These are phyloP conservation scores for Campopleginae sp. DNA, from an alignment of 2,888 invertebrate species.

Conservation along the genomic window DNA sequence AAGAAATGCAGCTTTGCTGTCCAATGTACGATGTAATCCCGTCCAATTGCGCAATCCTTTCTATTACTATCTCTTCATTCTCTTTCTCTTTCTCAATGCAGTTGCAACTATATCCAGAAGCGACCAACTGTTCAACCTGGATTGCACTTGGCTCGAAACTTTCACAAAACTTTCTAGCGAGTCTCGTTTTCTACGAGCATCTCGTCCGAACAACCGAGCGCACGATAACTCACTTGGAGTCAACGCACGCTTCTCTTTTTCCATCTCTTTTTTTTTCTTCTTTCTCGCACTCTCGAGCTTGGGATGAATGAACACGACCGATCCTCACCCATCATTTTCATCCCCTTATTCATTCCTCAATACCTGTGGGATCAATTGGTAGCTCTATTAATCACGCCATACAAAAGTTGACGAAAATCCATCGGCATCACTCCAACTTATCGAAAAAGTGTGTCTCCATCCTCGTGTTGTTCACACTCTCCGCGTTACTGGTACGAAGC, in stretches of 20 bases:
- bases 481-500: slow-evolving; percentile 18
- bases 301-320: slow-evolving; percentile 57
- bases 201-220: slow-evolving; percentile 41
- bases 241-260: slow-evolving; percentile 50
- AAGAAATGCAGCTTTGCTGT: slow-evolving; percentile 57
- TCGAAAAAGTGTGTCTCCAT: slow-evolving; percentile 5
- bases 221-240: slow-evolving; percentile 55
- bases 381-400: neutral
- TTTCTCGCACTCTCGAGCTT: slow-evolving; percentile 18
- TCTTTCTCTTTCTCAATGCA: slow-evolving; percentile 42
- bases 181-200: slow-evolving; percentile 70
- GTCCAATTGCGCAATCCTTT: slow-evolving; percentile 61
- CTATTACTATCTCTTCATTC: slow-evolving; percentile 46
- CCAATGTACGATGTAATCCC: slow-evolving; percentile 64
- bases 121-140: slow-evolving; percentile 61
- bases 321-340: neutral
- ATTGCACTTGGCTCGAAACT: slow-evolving; percentile 71
- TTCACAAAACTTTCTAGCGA: slow-evolving; percentile 74
- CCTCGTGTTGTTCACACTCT: neutral
- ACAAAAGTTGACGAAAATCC: neutral
- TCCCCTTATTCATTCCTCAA: slow-evolving; percentile 1
- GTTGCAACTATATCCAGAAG: slow-evolving; percentile 47
- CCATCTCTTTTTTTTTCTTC: slow-evolving; percentile 17
- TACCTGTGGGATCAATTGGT: slow-evolving; percentile 5
- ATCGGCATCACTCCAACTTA: neutral